A percentile compares a stretch with the other conserved stretches of the same genome.
phyloP scores from a whole-genome alignment of 2,113 vertebrate genomes.

The Aldabrachelys gigantea region DNA sequence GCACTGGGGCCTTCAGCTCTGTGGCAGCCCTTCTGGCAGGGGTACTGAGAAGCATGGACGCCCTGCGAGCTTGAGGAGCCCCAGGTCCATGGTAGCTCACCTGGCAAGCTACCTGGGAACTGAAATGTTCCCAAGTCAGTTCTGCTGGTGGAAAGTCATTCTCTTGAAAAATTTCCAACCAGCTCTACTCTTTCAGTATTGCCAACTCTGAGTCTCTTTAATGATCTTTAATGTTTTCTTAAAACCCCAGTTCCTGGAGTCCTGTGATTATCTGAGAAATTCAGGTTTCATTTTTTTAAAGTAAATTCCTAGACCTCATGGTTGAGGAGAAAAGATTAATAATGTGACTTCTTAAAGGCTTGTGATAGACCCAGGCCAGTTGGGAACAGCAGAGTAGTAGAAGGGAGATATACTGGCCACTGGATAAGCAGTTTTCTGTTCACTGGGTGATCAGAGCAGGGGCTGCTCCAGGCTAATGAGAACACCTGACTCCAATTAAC shows the following conservation, averaged over 20 bases:
- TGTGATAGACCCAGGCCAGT: too few relatives aligned
- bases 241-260: not conserved
- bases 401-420: too few relatives aligned
- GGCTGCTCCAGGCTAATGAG: too few relatives aligned
- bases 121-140: slow-evolving; percentile 1
- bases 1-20: not conserved
- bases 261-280: not conserved
- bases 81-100: slow-evolving; percentile 35
- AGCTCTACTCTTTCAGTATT: not conserved
- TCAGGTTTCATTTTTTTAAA: not conserved
- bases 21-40: not conserved
- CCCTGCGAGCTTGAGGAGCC: too few relatives aligned
- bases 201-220: not conserved
- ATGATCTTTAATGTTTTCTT: not conserved
- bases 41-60: too few relatives aligned
- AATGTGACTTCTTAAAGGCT: not conserved
- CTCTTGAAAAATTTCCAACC: not conserved
- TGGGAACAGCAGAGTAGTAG: too few relatives aligned
- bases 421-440: too few relatives aligned
- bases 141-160: not conserved
- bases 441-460: too few relatives aligned
- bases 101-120: slow-evolving; percentile 44
- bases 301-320: not conserved
- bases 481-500: too few relatives aligned
- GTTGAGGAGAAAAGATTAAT: not conserved